These are phyloP conservation scores for Tachuris rubrigastra DNA, from an alignment of 2,113 vertebrate species.

Conservation along the genomic window DNA sequence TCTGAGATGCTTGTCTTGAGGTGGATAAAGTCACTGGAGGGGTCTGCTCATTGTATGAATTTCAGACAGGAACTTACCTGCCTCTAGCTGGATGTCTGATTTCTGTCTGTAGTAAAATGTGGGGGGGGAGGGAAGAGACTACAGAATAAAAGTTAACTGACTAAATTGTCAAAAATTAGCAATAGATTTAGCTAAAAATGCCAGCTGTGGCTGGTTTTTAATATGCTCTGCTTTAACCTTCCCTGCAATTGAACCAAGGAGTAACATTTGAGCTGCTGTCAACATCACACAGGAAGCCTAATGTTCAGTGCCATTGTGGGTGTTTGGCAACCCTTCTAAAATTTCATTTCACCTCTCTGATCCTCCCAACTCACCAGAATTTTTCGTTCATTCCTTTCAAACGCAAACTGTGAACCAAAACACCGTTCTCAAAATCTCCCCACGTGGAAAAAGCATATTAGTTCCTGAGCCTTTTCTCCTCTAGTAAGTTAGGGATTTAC, in stretches of 20 bases:
- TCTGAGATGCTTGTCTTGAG: not conserved
- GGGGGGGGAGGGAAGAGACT: no score
- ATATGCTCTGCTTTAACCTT: not conserved
- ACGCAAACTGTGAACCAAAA: not conserved
- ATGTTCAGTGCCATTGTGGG: not conserved
- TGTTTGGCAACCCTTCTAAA: not conserved
- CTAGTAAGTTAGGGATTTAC: not conserved
- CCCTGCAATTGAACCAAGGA: not conserved
- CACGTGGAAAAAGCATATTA: accelerated
- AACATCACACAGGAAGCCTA: accelerated
- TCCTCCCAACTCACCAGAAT: not conserved
- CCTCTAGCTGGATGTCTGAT: not conserved
- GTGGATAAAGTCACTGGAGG: not conserved
- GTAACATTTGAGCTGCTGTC: not conserved
- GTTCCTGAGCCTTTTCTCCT: not conserved
- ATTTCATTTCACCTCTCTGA: not conserved
- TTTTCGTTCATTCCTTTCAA: not conserved
- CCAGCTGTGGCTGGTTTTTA: not conserved
- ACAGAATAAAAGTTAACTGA: not conserved
- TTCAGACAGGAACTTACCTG: not conserved
- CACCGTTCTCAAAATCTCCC: accelerated
- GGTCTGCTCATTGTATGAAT: not conserved
- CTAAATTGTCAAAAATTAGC: not conserved
- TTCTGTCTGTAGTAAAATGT: not conserved
- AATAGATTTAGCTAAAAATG: not conserved